Evolutionary conservation across 1,140 invertebrate genomes (phyloP).

Genomic region (Drosophila novamexicana): DNA sequence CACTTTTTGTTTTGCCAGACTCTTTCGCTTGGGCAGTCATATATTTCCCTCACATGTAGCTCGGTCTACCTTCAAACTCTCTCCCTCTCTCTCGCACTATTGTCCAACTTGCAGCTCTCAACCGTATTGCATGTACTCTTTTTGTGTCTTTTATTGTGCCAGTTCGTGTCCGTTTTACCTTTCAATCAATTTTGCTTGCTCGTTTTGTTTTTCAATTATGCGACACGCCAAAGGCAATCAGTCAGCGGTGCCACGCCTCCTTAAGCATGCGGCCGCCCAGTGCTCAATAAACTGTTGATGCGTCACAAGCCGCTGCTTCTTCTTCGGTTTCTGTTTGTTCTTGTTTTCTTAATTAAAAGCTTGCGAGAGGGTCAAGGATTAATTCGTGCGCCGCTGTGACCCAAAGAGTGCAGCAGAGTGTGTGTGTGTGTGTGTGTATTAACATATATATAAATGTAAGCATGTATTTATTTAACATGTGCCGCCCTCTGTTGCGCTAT

Average conservation of each 20-base stretch:
- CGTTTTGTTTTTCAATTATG: constrained; percentile 60
- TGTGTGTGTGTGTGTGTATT: constrained; percentile 2
- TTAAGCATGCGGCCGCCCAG: not conserved
- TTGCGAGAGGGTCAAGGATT: constrained; percentile 72
- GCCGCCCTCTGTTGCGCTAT: constrained; percentile 23
- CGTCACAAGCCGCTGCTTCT: constrained; percentile 37
- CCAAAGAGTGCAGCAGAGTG: constrained; percentile 30
- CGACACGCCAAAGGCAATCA: constrained; percentile 51
- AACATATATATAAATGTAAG: not conserved
- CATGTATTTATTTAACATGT: constrained; percentile 14
- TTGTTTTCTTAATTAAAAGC: constrained; percentile 67
- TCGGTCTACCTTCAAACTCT: not conserved
- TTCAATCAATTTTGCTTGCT: constrained; percentile 57
- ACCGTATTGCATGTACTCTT: not conserved
- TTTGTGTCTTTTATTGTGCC: constrained; percentile 7
- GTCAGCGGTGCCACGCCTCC: constrained; percentile 37
- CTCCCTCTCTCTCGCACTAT: too few species aligned
- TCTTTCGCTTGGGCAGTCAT: not conserved
- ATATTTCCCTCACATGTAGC: not conserved
- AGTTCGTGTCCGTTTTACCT: constrained; percentile 36
- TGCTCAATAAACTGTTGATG: constrained; percentile 59
- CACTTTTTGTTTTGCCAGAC: not conserved
- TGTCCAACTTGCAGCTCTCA: too few species aligned
- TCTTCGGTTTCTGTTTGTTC: not conserved
- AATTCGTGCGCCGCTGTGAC: constrained; percentile 56